Evolutionary conservation across 2,888 invertebrate genomes (phyloP), one percentile per base, ranked within the genome.

Genomic region (Epinotia demarniana): DNA sequence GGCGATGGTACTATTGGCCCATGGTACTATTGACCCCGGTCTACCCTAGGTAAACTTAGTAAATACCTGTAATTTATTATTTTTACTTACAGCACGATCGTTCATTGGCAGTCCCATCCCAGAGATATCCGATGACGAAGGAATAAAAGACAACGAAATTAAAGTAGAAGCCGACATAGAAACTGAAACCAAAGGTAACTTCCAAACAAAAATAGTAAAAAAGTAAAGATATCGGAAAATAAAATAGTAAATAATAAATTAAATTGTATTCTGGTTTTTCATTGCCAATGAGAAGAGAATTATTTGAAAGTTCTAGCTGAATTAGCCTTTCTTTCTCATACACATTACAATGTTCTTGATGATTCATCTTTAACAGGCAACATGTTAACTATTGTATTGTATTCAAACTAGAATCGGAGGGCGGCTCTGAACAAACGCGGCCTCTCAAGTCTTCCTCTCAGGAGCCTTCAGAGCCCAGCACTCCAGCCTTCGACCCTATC

Each of bases 91-190:
- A 92, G 92, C 83, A 77, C 88, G 86, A 75, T 85, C 92, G 46
- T 93, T 95, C 89, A 90, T 94, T n/a, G 86, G 93, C 61, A 92
- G 95, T 75, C 95, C 96, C 0, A 96, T 96, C 19, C 95, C 94
- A 19, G 96, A 96, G 83, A 94, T 90, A 39, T 91, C 95, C 0
- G 92, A 93, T 55, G 95, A 95, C 73, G 94, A 95, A 78, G 86
- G 81, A 39, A 77, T 87, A 23, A 83, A 90, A 86, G 82, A 89
- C 18, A 88, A 89, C 68, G 90, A 93, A 84, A 87, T 92, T 58
- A 86, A 89, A 88, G 90, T 92, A 3, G 90, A 90, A 84, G 93
- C 90, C 11, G 91, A 94, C 57, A 89, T 94, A 62, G 94, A 94
- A 86, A 89, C 89, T 13, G 61, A 74, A 13, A 71, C 75, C 43